phyloP scores from a whole-genome alignment of 2,797 vertebrate genomes.

The Siniperca undulata region DNA sequence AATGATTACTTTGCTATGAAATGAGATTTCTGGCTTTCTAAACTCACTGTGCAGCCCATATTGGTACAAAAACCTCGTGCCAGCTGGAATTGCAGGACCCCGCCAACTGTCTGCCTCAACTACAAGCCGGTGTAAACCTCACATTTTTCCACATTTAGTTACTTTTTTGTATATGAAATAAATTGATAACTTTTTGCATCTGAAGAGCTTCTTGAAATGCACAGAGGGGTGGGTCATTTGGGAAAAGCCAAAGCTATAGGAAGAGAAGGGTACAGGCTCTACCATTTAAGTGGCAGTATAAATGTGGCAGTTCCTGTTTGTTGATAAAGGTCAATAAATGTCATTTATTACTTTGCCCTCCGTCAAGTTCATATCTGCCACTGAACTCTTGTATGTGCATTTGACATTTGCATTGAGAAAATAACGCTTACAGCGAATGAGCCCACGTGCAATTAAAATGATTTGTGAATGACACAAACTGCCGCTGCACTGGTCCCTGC shows the following conservation, averaged over 20 bases:
- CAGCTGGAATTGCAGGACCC: neutral
- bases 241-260: neutral
- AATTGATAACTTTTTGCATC: neutral
- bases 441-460: neutral
- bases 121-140: neutral
- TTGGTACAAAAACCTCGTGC: neutral
- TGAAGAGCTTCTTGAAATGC: neutral
- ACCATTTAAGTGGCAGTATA: too few species aligned
- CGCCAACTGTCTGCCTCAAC: neutral
- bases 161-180: neutral
- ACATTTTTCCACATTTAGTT: neutral
- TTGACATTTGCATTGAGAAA: conserved; percentile 9
- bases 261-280: neutral
- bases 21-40: conserved; percentile 14
- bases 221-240: neutral
- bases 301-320: neutral
- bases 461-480: neutral
- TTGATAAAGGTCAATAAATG: conserved; percentile 38
- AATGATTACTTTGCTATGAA: conserved; percentile 33
- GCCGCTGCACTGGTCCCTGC: neutral
- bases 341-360: conserved; percentile 17
- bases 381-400: neutral
- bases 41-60: neutral
- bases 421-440: too few species aligned
- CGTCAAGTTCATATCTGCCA: neutral